phyloP scores from a whole-genome alignment of 2,113 vertebrate species.

The Natator depressus region DNA sequence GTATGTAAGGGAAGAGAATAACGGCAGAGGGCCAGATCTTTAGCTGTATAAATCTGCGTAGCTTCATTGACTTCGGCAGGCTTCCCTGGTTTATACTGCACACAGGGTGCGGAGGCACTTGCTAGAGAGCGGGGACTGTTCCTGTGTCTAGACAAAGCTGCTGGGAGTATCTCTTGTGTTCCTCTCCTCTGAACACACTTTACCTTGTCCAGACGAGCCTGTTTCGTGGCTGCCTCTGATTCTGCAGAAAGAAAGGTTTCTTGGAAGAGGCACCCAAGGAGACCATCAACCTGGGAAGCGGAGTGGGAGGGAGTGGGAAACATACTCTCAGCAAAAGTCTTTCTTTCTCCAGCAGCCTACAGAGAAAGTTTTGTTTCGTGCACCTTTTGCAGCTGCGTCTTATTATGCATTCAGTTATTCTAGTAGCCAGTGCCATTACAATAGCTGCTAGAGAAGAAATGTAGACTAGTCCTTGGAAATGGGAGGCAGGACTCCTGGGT shows the following conservation, averaged over 20 bases:
- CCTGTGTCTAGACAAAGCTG: not conserved
- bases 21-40: not conserved
- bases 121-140: not conserved
- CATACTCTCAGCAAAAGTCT: conserved; percentile 31
- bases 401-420: not conserved
- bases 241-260: not conserved
- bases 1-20: not conserved
- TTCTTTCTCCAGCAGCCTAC: conserved; percentile 64
- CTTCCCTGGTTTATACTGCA: not conserved
- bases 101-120: not conserved
- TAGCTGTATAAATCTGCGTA: not conserved
- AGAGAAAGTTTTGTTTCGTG: conserved; percentile 62
- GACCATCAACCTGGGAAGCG: not conserved
- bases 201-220: not conserved
- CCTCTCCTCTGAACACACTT: not conserved
- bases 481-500: not conserved
- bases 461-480: not conserved
- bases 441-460: not conserved
- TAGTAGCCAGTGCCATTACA: not conserved
- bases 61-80: not conserved
- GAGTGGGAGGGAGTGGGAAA: not conserved
- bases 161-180: conserved; percentile 13
- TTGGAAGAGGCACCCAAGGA: not conserved
- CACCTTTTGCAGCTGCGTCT: conserved; percentile 22
- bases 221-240: not conserved